phyloP scores from a whole-genome alignment of 2,113 vertebrate genomes.

The Thomomys bottae region DNA sequence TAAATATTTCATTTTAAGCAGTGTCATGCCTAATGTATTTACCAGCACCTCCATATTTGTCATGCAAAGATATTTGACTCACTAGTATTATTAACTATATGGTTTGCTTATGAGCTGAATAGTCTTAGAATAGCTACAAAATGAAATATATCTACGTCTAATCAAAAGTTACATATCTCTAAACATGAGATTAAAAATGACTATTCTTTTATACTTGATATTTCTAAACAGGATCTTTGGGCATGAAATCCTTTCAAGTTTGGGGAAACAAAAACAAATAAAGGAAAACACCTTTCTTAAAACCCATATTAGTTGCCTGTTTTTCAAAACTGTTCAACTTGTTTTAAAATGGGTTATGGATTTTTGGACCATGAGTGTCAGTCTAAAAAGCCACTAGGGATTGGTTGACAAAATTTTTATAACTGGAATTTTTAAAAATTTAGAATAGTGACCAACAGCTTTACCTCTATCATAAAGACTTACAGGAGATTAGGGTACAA shows the following conservation, averaged over 20 bases:
- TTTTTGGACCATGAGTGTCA: neutral
- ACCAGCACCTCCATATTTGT: constrained; percentile 46
- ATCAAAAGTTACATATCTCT: constrained; percentile 47
- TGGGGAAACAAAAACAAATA: neutral
- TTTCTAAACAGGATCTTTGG: constrained; percentile 11
- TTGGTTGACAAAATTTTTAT: neutral
- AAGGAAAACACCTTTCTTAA: neutral
- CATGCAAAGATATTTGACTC: constrained; percentile 57
- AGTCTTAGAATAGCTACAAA: constrained; percentile 65
- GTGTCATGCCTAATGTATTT: constrained; percentile 55
- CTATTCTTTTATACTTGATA: constrained; percentile 32
- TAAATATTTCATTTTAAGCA: constrained; percentile 60
- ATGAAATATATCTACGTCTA: constrained; percentile 55
- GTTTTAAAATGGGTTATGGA: neutral
- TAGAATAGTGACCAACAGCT: neutral
- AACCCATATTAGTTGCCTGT: neutral
- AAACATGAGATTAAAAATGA: neutral
- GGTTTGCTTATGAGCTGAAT: constrained; percentile 48
- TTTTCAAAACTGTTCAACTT: neutral
- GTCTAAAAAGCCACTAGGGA: neutral
- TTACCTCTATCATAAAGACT: neutral
- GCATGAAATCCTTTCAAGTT: neutral
- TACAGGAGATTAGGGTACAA: neutral
- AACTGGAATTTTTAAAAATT: neutral
- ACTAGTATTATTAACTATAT: constrained; percentile 48